Evolutionary conservation across 2,797 vertebrate species (phyloP).

Genomic region (Phoeniculus purpureus): DNA sequence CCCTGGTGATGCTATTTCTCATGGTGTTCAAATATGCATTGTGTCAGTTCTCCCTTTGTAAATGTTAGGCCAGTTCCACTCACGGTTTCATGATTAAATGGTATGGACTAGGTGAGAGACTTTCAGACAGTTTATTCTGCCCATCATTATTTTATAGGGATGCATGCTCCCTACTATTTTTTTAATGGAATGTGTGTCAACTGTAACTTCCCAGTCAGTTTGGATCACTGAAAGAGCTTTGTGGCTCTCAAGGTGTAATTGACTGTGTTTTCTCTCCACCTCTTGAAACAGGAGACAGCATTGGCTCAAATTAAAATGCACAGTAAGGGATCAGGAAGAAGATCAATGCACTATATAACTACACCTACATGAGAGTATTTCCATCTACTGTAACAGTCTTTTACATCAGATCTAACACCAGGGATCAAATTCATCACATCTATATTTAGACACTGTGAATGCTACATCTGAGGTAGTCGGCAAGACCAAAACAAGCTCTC

Average conservation of each 20-base stretch:
- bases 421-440: conserved; percentile 46
- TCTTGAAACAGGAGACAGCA: conserved; percentile 44
- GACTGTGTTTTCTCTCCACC: conserved; percentile 37
- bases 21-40: conserved; percentile 79
- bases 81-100: conserved; percentile 64
- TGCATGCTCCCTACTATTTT: conserved; percentile 22
- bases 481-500: conserved; percentile 30
- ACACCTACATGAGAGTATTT: conserved; percentile 26
- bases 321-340: neutral
- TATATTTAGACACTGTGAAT: neutral
- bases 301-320: conserved; percentile 40
- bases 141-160: conserved; percentile 68
- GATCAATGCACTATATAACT: conserved; percentile 46
- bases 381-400: conserved; percentile 15
- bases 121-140: conserved; percentile 64
- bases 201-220: conserved; percentile 51
- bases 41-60: conserved; percentile 77
- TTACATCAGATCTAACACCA: conserved; percentile 42
- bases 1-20: conserved; percentile 76
- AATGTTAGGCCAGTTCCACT: conserved; percentile 70
- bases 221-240: conserved; percentile 30
- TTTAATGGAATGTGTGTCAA: conserved; percentile 61
- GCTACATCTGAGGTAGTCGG: neutral
- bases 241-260: conserved; percentile 46
- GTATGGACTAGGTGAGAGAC: conserved; percentile 33